These are phyloP conservation scores for Drosophila dives DNA, from an alignment of 2,888 invertebrate genomes.

Conservation along the genomic window DNA sequence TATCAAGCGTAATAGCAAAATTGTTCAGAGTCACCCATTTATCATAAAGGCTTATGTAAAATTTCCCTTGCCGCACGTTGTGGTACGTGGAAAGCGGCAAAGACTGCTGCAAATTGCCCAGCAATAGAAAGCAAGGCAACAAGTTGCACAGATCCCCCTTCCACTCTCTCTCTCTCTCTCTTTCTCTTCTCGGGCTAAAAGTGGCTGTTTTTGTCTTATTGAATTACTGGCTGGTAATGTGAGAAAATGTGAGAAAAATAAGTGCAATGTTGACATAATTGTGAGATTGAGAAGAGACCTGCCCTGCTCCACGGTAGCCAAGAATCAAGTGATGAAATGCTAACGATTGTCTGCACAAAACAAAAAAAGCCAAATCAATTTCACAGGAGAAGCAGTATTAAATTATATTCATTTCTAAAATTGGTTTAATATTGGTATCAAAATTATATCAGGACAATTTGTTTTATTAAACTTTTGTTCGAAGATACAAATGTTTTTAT, in stretches of 20 bases:
- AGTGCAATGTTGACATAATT: constrained; percentile 74
- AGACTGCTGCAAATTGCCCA: constrained; percentile 57
- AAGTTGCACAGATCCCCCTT: constrained; percentile 48
- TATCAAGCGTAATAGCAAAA: constrained; percentile 67
- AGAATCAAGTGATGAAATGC: background rate
- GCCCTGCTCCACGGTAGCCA: background rate
- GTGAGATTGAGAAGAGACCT: constrained; percentile 36
- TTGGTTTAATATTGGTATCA: background rate
- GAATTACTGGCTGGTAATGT: constrained; percentile 60
- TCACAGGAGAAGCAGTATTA: background rate
- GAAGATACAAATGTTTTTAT: background rate
- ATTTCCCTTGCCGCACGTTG: constrained; percentile 1
- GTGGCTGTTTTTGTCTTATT: constrained; percentile 38
- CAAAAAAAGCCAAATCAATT: constrained; percentile 32
- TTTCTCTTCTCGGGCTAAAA: background rate
- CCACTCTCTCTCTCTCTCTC: background rate
- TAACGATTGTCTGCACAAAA: constrained; percentile 8
- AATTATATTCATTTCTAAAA: background rate
- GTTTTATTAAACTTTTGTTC: background rate
- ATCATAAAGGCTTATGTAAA: constrained; percentile 31
- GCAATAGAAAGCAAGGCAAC: constrained; percentile 70
- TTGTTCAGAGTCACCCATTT: constrained; percentile 48
- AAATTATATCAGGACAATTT: background rate
- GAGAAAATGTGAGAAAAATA: constrained; percentile 76
- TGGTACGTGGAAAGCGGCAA: constrained; percentile 56